Evolutionary conservation across 1,140 invertebrate species (phyloP).

Genomic region (Venustaconcha ellipsiformis): DNA sequence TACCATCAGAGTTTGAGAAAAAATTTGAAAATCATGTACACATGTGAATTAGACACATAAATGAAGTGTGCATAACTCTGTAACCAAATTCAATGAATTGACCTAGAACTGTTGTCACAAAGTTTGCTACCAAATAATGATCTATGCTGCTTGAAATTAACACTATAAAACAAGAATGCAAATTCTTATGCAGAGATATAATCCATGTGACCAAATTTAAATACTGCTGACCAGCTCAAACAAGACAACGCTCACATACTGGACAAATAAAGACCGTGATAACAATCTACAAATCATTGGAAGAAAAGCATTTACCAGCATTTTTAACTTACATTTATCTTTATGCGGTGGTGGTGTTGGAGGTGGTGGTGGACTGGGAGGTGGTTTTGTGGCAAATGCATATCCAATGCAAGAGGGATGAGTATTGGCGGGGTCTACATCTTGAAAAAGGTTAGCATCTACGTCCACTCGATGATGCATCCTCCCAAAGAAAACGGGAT

Average conservation of each 20-base stretch:
- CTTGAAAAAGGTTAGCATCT: conserved; percentile 50
- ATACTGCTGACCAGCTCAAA: background rate
- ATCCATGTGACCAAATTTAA: background rate
- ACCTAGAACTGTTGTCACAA: too few species aligned
- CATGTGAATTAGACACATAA: too few species aligned
- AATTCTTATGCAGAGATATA: too few species aligned
- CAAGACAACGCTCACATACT: background rate
- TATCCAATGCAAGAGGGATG: conserved; percentile 67
- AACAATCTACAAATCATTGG: background rate
- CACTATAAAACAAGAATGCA: too few species aligned
- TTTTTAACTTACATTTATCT: conserved; percentile 53
- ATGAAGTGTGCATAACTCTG: too few species aligned
- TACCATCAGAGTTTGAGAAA: too few species aligned
- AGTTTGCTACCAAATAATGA: too few species aligned
- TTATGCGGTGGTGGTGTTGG: conserved; percentile 54
- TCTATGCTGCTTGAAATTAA: too few species aligned
- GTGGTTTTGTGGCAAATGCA: conserved; percentile 60
- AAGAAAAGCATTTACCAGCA: background rate
- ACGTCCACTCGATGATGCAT: conserved; percentile 52
- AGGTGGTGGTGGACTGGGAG: conserved; percentile 42
- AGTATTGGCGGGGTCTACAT: conserved; percentile 55
- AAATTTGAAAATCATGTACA: too few species aligned
- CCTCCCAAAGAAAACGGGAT: conserved; percentile 66
- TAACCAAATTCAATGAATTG: too few species aligned
- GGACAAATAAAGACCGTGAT: background rate